phyloP scores from a whole-genome alignment of 2,888 invertebrate genomes.

The Noctua comes region DNA sequence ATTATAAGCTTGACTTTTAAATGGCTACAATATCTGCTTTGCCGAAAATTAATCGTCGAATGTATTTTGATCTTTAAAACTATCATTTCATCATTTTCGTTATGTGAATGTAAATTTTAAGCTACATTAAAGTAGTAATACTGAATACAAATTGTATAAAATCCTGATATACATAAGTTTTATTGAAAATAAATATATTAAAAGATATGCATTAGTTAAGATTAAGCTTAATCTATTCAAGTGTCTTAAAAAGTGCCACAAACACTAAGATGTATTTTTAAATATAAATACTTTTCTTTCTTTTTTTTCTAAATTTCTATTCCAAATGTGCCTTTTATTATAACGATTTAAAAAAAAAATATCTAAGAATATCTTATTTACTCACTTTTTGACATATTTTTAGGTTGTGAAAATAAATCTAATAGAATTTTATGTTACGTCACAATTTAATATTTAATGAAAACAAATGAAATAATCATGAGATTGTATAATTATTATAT shows the following conservation, averaged over 20 bases:
- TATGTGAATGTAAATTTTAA: slow-evolving; percentile 54
- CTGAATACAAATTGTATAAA: slow-evolving; percentile 62
- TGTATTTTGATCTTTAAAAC: slow-evolving; percentile 53
- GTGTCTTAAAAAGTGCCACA: slow-evolving; percentile 71
- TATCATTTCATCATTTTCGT: slow-evolving; percentile 28
- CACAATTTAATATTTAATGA: slow-evolving; percentile 71
- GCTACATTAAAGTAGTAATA: slow-evolving; percentile 45
- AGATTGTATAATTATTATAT: slow-evolving; percentile 64
- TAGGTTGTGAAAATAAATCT: slow-evolving; percentile 80
- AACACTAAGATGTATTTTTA: slow-evolving; percentile 56
- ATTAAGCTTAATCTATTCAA: slow-evolving; percentile 46
- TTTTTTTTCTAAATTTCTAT: slow-evolving; percentile 51
- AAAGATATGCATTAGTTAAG: slow-evolving; percentile 53
- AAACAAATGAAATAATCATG: slow-evolving; percentile 65
- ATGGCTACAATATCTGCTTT: slow-evolving; percentile 29
- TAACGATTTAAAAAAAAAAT: slow-evolving; percentile 29
- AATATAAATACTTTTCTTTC: slow-evolving; percentile 39
- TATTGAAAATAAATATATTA: slow-evolving; percentile 43
- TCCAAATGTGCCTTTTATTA: slow-evolving; percentile 66
- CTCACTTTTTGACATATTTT: slow-evolving; percentile 62
- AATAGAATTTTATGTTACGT: slow-evolving; percentile 70
- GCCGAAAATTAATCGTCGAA: slow-evolving; percentile 11
- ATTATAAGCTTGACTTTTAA: slow-evolving; percentile 53
- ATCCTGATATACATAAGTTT: slow-evolving; percentile 55
- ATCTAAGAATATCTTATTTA: slow-evolving; percentile 29